Evolutionary conservation across 2,888 invertebrate genomes (phyloP), one percentile per base, ranked within the genome.

Genomic region (Lithophane semibrunnea): DNA sequence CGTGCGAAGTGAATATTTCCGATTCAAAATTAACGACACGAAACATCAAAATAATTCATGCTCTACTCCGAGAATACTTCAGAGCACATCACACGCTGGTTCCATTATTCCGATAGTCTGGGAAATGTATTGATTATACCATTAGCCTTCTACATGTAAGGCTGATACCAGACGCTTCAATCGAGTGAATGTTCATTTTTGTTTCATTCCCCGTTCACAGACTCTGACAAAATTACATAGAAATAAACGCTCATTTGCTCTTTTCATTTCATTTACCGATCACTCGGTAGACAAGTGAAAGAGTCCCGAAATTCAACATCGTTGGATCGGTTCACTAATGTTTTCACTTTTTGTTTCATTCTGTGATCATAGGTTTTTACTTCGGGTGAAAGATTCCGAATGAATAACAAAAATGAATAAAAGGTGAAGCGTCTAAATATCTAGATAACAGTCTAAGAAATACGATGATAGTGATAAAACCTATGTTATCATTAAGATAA

Each of bases 41-140:
- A 5, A 29, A 29, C 47, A 24, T 16, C 24, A 24, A 74, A 18
- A 12, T 60, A 29, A 18, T 29, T 29, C 7, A 8, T 52, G 42
- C 16, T 12, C 10, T 16, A 42, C 37, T 61, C 52, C 29, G 12
- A 3, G 42, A 68, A 47, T 21, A 10, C 21, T 67, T 10, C 44
- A 21, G 7, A 61, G 16, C 29, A 24, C 10, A 9, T 44, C 9
- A 1, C 9, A 29, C 77, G 13, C 44, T 49, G 60, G 5, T 16
- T 29, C n/a, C 12, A 10, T 18, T 29, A 75, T 29, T 29, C 29
- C 29, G 24, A 29, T 5, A 61, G 61, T n/a, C 52, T 24, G 24
- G 24, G 9, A 77, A 29, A 75, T 29, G n/a, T 78, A 79, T 75
- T 56, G 79, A 79, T 78, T 75, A n/a, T 66, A 21, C 12, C 37